Evolutionary conservation across 2,888 invertebrate genomes (phyloP), one percentile per base, ranked within the genome.

Genomic region (Stegana nigrithorax): DNA sequence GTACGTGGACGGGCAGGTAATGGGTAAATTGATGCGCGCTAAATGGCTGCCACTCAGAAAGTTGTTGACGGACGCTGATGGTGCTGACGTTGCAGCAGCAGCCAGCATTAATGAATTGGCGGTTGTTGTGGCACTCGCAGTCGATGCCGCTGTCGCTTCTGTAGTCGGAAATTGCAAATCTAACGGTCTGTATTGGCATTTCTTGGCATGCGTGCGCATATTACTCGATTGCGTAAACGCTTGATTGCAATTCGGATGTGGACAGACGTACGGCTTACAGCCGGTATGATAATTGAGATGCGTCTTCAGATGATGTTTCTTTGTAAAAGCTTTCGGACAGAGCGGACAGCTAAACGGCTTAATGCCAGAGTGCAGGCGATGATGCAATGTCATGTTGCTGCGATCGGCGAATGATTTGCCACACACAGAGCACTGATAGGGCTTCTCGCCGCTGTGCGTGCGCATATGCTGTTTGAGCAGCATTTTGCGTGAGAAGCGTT

Each of bases 211-310:
- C 0, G 94, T 94, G 69, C 94, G 88, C 94, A 94, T 94, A 79
- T 94, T 94, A 72, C 93, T 93, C 53, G 93, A 93, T 84, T 94
- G 94, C 0, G 93, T 93, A 82, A 94, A 94, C 10, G 91, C 89
- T 39, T 93, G 88, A 12, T 90, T 90, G 81, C 94, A 94, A 70
- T 88, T 89, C 63, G 80, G 87, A 83, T 88, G 88, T 21, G 89
- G 88, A 76, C 91, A 92, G n/a, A 88, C 87, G 81, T 94, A 94
- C 0, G 94, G 94, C 78, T 94, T 93, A 59, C 91, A 89, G 0
- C 94, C 94, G 0, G 93, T 93, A 83, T 94, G 94, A 81, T 92
- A 93, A 84, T 94, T 93, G 78, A 94, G 88, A 82, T 94, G 94
- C 0, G 93, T 93, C 84, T 93, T 93, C 45, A 94, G 87, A 75